Base-by-base conservation (phyloP, 2,888 invertebrate genomes). In the Drosophila acutilabella region DNA sequence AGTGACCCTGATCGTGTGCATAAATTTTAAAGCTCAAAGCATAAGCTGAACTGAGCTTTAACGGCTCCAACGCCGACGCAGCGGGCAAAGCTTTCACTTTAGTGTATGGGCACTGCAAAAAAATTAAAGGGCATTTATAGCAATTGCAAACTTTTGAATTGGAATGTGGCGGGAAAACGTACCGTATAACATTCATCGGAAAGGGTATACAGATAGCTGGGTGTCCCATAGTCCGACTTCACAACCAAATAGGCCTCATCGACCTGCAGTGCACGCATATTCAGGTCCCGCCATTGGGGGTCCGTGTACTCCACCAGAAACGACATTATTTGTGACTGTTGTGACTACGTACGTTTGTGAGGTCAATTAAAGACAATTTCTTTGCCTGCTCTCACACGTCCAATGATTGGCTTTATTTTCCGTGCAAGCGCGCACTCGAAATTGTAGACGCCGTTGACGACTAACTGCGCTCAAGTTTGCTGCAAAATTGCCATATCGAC, bases 131-230 rank as follows among this genome's bases (percentile, higher is more conserved):
- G 56, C 13, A 48, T 44, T 14, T 61, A 45, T 45, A 62, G 33
- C 20, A 38, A 60, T 44, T 36, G 50, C 30, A 57, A 33, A 18
- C 48, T 64, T 61, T 59, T 52, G 40, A 26, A 20, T 14, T 41
- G 13, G 33, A 53, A 60, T 58, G 33, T 50, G 44, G 65, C 65
- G 78, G 45, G 52, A 69, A 71, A 65, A 36, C 94, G 93, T 91
- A 96, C 96, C 91, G 94, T 93, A 88, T 94, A 93, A 87, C 96
- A 96, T 83, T 96, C 95, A 60, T 95, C 94, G 16, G 95, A 95
- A 0, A 96, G 94, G 20, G 94, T 93, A 87, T 96, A 96, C 4
- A 96, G 92, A 87, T 94, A 94, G 11, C 93, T 92, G 23, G 33
- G 90, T 6, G 90, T 57, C 73, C 78, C 77, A 53, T 86, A 81